Evolutionary conservation across 2,888 invertebrate genomes (phyloP), one percentile per base, ranked within the genome.

Genomic region (Cryptocephalus moraei): DNA sequence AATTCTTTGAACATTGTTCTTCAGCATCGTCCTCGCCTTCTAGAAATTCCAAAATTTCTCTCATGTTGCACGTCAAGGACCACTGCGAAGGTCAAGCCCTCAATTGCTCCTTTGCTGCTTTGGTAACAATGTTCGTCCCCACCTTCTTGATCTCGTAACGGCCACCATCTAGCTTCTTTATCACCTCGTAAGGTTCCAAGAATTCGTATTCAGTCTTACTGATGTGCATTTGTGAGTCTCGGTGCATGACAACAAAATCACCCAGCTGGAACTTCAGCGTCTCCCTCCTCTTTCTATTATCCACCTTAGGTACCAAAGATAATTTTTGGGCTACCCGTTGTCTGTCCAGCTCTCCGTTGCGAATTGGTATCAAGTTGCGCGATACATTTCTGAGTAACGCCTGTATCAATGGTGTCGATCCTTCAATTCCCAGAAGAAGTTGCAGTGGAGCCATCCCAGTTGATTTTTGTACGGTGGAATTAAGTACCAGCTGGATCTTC

Each of bases 391-490:
- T 45, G 36, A 58, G 36, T 14, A 53, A 32, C 10, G 50, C 45
- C 47, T 58, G 55, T 36, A 58, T 56, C 42, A 58, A 44, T 10
- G 51, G 56, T 8, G 52, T 53, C 8, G 51, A 39, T 33, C 39
- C 36, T 22, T 48, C 12, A 38, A 57, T 57, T 22, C 54, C 56
- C 8, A 59, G 39, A 11, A 54, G 34, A 9, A 49, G 14, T 34
- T 53, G 51, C 33, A 61, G 33, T 13, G 59, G 56, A 12, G 55
- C 53, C 33, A 32, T 43, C 33, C 51, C 36, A 10, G 45, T 53
- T 6, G 54, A 43, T 50, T 59, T 59, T 34, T 60, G 56, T 40
- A 56, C 36, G 4, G 58, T 56, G 1, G 44, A 45, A 40, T 58
- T 58, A 9, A 56, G 42, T 11, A 53, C 49, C 6, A 55, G 36